Evolutionary conservation across 2,888 invertebrate genomes (phyloP).

Genomic region (Eupithecia subfuscata): DNA sequence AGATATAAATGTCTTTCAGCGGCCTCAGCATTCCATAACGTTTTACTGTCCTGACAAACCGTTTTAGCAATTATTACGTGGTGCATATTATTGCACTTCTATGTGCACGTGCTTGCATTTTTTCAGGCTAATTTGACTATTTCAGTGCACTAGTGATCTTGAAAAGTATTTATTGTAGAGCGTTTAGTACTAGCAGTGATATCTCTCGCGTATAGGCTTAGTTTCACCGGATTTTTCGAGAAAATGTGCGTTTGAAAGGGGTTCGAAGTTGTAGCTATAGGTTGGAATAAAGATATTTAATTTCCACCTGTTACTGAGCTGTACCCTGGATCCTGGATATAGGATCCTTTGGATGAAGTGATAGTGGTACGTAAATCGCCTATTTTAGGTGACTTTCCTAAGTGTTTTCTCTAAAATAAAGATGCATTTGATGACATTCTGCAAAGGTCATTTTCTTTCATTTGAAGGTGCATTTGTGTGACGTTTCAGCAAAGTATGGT

Average conservation of each 20-base stretch:
- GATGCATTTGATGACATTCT: constrained; percentile 45
- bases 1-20: constrained; percentile 42
- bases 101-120: constrained; percentile 81
- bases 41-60: constrained; percentile 39
- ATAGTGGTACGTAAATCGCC: constrained; percentile 69
- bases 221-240: constrained; percentile 44
- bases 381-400: not conserved
- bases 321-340: constrained; percentile 56
- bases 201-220: constrained; percentile 34
- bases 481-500: not conserved
- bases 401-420: constrained; percentile 30
- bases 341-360: constrained; percentile 69
- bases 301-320: constrained; percentile 58
- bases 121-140: constrained; percentile 71
- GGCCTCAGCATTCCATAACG: constrained; percentile 36
- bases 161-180: constrained; percentile 46
- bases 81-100: constrained; percentile 71
- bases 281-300: constrained; percentile 66
- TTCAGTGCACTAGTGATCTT: constrained; percentile 55
- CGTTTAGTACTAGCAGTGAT: constrained; percentile 43
- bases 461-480: constrained; percentile 16
- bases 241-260: constrained; percentile 63
- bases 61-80: constrained; percentile 50
- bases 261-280: constrained; percentile 59
- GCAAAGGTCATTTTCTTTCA: constrained; percentile 53